A percentile compares a stretch with the other conserved stretches of the same genome.
These are phyloP conservation scores for Oreotragus oreotragus DNA, from an alignment of 2,113 vertebrate genomes.

Conservation along the genomic window DNA sequence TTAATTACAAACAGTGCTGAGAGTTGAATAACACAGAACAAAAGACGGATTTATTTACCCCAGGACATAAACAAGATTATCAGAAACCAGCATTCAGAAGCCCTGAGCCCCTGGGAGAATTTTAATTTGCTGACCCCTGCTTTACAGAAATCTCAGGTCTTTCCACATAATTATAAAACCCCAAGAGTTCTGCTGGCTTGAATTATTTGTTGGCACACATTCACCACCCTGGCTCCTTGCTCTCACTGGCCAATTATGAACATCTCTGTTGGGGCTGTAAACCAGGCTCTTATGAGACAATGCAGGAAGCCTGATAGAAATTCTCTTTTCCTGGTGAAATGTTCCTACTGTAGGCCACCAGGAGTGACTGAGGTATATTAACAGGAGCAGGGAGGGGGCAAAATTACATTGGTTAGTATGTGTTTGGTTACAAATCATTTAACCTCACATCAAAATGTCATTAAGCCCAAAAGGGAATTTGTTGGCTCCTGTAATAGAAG, in stretches of 20 bases:
- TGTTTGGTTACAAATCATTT: background rate
- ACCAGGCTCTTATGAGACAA: background rate
- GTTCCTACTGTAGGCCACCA: background rate
- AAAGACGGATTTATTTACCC: slow-evolving; percentile 62
- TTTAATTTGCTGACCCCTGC: slow-evolving; percentile 62
- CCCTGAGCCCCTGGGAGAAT: slow-evolving; percentile 38
- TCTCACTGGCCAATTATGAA: background rate
- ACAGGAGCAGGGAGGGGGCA: background rate
- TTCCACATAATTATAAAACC: slow-evolving; percentile 54
- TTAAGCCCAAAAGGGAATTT: background rate
- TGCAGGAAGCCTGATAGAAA: background rate
- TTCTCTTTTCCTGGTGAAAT: background rate
- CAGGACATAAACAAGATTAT: slow-evolving; percentile 59
- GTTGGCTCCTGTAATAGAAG: background rate
- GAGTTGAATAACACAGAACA: slow-evolving; percentile 49
- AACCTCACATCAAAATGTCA: background rate
- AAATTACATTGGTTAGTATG: background rate
- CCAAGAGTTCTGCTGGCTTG: background rate
- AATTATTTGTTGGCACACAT: slow-evolving; percentile 41
- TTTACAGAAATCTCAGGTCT: slow-evolving; percentile 19
- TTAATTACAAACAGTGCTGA: slow-evolving; percentile 58
- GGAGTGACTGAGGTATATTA: background rate
- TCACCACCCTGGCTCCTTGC: background rate
- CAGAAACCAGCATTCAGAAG: slow-evolving; percentile 49
- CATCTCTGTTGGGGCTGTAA: background rate